These are phyloP conservation scores for Hydropotes inermis DNA, from an alignment of 2,113 vertebrate genomes.

Conservation along the genomic window DNA sequence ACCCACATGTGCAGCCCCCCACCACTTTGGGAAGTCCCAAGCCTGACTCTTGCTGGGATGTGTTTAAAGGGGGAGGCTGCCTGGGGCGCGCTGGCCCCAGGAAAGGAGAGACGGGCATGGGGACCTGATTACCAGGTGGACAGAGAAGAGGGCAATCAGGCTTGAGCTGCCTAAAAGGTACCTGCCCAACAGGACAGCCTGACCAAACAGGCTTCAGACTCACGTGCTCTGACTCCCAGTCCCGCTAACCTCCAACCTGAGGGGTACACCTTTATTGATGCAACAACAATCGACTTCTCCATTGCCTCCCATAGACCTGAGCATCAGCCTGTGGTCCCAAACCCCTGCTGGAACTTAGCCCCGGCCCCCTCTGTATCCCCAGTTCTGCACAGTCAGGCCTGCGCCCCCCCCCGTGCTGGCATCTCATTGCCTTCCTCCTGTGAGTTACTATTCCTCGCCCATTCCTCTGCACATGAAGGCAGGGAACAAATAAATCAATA, in stretches of 20 bases:
- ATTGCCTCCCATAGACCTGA: not conserved
- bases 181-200: not conserved
- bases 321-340: not conserved
- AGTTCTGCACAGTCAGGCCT: not conserved
- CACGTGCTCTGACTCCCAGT: not conserved
- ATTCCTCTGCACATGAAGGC: not conserved
- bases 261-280: not conserved
- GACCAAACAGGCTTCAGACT: not conserved
- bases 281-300: not conserved
- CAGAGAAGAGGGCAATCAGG: fast-evolving
- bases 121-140: not conserved
- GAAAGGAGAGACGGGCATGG: not conserved
- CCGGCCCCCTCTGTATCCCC: fast-evolving
- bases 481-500: constrained; percentile 24
- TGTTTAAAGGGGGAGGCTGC: not conserved
- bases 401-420: fast-evolving
- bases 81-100: not conserved
- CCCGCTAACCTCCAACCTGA: not conserved
- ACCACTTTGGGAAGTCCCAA: not conserved
- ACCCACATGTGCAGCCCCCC: not conserved
- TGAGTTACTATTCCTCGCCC: not conserved
- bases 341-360: not conserved
- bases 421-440: not conserved
- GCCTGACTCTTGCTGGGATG: not conserved
- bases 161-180: not conserved